These are phyloP conservation scores for Dioctria rufipes DNA, from an alignment of 2,888 invertebrate species.

Conservation along the genomic window DNA sequence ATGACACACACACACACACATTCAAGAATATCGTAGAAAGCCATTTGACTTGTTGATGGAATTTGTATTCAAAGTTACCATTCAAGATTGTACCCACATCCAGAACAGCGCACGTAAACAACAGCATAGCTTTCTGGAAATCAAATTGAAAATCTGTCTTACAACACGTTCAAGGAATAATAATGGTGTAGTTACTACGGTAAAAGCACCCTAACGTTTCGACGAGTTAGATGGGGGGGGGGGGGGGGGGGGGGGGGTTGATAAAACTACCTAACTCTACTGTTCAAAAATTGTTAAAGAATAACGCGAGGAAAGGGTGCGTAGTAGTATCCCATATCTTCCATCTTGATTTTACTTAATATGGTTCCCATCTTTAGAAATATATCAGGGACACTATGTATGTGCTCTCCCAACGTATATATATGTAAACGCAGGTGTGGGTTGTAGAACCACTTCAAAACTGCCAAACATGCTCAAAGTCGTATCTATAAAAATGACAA, in stretches of 20 bases:
- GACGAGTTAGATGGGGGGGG: no score
- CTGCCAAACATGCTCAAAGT: neutral
- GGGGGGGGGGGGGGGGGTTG: no score
- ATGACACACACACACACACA: no score
- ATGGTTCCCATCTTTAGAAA: no score
- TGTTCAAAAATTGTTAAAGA: neutral
- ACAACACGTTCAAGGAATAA: slow-evolving; percentile 22
- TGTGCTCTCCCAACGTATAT: no score
- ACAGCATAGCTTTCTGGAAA: neutral
- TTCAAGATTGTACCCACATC: neutral
- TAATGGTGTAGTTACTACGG: neutral
- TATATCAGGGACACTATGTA: no score
- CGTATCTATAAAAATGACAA: slow-evolving; percentile 34
- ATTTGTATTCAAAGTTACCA: slow-evolving; percentile 21
- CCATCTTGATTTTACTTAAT: neutral
- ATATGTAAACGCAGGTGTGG: no score
- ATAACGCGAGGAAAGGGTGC: neutral
- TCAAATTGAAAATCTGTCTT: slow-evolving; percentile 8
- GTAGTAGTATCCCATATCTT: neutral
- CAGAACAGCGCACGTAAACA: neutral
- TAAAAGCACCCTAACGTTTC: no score
- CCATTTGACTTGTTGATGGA: neutral
- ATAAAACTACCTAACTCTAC: no score
- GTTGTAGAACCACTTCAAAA: neutral
- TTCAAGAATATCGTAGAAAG: no score